Evolutionary conservation across 1,140 invertebrate species (phyloP).

Genomic region (Trissolcus basalis): DNA sequence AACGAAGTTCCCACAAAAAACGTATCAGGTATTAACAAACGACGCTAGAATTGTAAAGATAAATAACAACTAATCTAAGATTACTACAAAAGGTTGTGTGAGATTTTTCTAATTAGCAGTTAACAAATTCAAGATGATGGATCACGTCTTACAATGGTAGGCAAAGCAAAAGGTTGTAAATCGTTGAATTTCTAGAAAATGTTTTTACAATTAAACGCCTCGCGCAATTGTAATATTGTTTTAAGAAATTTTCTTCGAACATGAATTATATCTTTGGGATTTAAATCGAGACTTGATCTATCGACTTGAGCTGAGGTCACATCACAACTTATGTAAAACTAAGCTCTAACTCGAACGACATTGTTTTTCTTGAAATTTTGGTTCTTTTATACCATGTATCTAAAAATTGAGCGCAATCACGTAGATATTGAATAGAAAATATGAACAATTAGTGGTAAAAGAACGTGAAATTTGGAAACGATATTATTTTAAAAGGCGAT

Average conservation of each 20-base stretch:
- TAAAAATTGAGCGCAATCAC: constrained; percentile 22
- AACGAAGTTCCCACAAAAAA: constrained; percentile 20
- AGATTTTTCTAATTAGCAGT: constrained; percentile 26
- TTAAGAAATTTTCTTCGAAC: too few species aligned
- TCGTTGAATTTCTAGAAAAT: too few species aligned
- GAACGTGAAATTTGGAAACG: constrained; percentile 6
- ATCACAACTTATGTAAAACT: too few species aligned
- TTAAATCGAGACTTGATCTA: too few species aligned
- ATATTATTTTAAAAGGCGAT: background rate
- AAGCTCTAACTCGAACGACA: too few species aligned
- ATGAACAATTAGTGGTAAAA: constrained; percentile 21
- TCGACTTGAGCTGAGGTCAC: too few species aligned
- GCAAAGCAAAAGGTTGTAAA: too few species aligned
- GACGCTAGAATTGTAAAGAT: constrained; percentile 42
- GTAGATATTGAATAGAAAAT: constrained; percentile 27
- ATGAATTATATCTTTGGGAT: too few species aligned
- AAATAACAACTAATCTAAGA: constrained; percentile 6
- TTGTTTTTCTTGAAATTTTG: too few species aligned
- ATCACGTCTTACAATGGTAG: constrained; percentile 17
- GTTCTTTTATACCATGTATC: constrained; percentile 42
- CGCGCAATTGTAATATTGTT: too few species aligned
- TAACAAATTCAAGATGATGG: constrained; percentile 25
- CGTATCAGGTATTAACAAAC: constrained; percentile 35
- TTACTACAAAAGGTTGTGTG: constrained; percentile 34
- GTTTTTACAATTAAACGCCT: too few species aligned